A percentile compares a stretch with the other conserved stretches of the same genome.
Conservation (phyloP, 2,113 vertebrate species). For the Formicarius rufipectus region DNA sequence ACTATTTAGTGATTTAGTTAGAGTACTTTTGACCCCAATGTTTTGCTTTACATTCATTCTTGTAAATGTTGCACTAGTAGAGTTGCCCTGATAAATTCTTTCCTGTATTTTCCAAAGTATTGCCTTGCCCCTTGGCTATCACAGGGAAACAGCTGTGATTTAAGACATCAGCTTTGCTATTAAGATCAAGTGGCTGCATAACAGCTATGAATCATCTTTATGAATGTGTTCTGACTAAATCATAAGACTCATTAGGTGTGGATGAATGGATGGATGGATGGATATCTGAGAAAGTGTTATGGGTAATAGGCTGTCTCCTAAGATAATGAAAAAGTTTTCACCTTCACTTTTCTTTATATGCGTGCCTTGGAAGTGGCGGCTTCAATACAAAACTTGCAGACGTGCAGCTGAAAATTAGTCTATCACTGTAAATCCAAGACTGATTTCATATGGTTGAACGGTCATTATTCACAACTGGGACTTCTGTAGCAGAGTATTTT, state of each 20-base stretch:
- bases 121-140: constrained; percentile 64
- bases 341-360: constrained; percentile 1
- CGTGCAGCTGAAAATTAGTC: background rate
- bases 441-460: background rate
- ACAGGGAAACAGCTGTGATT: constrained; percentile 69
- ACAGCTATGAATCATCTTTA: constrained; percentile 66
- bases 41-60: constrained; percentile 48
- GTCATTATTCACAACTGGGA: background rate
- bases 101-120: constrained; percentile 49
- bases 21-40: background rate
- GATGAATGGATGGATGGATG: constrained; percentile 52
- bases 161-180: constrained; percentile 62
- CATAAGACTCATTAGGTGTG: constrained; percentile 58
- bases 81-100: constrained; percentile 48
- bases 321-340: constrained; percentile 40
- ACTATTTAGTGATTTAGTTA: background rate
- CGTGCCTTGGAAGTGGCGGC: background rate
- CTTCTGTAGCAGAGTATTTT: background rate
- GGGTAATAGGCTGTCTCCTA: constrained; percentile 26
- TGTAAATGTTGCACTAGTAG: constrained; percentile 28
- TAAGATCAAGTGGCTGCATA: constrained; percentile 62
- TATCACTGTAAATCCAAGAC: background rate
- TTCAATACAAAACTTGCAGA: background rate
- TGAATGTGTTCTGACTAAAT: constrained; percentile 60
- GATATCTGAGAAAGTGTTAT: constrained; percentile 20